phyloP scores from a whole-genome alignment of 1,140 invertebrate genomes.

The Aphis craccivora region DNA sequence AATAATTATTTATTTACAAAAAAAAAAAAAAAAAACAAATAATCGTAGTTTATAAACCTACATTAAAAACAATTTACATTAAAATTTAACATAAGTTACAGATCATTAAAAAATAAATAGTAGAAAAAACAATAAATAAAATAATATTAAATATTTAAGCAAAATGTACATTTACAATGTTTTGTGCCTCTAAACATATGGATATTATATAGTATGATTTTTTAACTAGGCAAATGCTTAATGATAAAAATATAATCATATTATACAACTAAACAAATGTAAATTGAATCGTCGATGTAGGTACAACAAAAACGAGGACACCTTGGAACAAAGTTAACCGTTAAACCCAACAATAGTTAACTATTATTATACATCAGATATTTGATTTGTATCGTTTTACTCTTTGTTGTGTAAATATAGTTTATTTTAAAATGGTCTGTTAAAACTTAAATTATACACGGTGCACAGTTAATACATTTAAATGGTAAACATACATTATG shows the following conservation, averaged over 20 bases:
- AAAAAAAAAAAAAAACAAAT: conserved; percentile 36
- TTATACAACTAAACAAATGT: not conserved
- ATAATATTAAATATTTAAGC: conserved; percentile 29
- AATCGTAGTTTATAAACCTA: conserved; percentile 27
- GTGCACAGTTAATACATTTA: not conserved
- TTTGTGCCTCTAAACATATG: not conserved
- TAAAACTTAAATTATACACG: not conserved
- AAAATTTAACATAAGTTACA: conserved; percentile 51
- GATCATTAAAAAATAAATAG: conserved; percentile 50
- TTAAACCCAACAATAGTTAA: no score
- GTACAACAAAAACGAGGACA: not conserved
- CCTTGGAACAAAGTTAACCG: no score
- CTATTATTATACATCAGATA: no score
- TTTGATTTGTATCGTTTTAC: not conserved
- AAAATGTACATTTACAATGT: not conserved
- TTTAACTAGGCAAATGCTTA: not conserved
- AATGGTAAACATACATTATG: conserved; percentile 15
- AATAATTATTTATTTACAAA: conserved; percentile 43
- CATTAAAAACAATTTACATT: conserved; percentile 51
- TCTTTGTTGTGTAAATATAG: not conserved
- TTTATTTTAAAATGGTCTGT: conserved; percentile 23
- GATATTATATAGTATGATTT: not conserved
- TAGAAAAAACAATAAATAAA: conserved; percentile 43
- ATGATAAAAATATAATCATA: not conserved
- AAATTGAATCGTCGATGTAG: not conserved